Base-by-base conservation (phyloP, 2,113 vertebrate genomes). In the Microtus richardsoni region DNA sequence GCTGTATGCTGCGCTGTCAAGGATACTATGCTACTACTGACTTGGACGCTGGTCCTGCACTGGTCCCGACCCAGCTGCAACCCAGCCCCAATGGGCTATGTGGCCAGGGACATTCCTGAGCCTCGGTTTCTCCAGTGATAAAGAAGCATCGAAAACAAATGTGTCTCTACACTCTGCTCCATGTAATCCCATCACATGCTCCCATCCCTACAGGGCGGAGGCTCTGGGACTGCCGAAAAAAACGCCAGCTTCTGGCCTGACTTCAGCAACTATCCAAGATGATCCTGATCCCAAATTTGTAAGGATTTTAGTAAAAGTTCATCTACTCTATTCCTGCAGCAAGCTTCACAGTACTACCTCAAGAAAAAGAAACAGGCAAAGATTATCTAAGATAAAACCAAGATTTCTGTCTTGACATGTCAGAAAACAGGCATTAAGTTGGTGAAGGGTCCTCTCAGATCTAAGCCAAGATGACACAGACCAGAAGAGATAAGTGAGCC, bases 401-500 rank as follows among this genome's bases (percentile, higher is more conserved):
- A 49, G 79, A 88, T n/a, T 44, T 80, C 91, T 94, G 60, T 54
- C 73, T 79, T 36, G 24, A 66, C 19, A 92, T 66, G 75, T 82
- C 95, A 89, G 82, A 66, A 92, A 91, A 49, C 26, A 92, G 58
- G 73, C 66, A 82, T 58, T 82, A 66, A 95, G 87, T 85, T 62
- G 91, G 79, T 14, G 33, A 91, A 30, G 33, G 8, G 16, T 88
- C 79, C 77, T 88, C 75, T 71, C 41, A 49, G 71, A 77, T 47
- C 75, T 73, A 49, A 33, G 16, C 0, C 79, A 79, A 75, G 49
- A 70, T 88, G 79, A 90, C 94, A 93, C 91, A 89, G 66, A 84
- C 73, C 74, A 82, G 62, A 89, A 95, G 68, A 58, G 94, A 88
- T 95, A 78, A 92, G 91, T 89, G 93, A 75, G 80, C 16, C 64